These are phyloP conservation scores for Orestias chungarensis DNA, from an alignment of 2,797 vertebrate species.

Conservation along the genomic window DNA sequence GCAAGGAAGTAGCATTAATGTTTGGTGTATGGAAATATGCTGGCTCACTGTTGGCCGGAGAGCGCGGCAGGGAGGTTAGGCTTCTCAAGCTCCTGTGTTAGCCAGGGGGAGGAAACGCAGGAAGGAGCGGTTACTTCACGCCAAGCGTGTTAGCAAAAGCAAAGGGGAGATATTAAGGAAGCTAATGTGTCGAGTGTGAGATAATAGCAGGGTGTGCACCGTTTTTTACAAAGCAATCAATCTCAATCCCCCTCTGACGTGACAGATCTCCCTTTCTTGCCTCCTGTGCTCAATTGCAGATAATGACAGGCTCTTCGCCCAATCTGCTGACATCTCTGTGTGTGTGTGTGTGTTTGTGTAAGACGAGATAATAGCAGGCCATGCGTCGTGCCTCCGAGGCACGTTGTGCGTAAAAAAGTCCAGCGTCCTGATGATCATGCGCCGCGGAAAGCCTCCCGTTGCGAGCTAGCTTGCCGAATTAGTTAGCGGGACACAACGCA, in stretches of 20 bases:
- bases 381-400: constrained; percentile 69
- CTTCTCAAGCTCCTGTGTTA: constrained; percentile 57
- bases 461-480: constrained; percentile 60
- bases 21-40: too few species aligned
- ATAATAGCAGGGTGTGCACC: neutral
- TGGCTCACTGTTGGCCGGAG: too few species aligned
- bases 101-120: too few species aligned
- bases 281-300: constrained; percentile 56
- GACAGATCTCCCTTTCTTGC: constrained; percentile 64
- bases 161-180: constrained; percentile 5
- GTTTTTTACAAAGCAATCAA: constrained; percentile 37
- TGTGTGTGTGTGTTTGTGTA: too few species aligned
- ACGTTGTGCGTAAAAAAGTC: constrained; percentile 53
- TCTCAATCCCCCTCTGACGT: constrained; percentile 43
- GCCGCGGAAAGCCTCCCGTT: constrained; percentile 59
- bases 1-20: too few species aligned
- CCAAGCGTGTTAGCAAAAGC: constrained; percentile 4
- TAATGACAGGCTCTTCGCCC: constrained; percentile 64
- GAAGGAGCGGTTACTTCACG: neutral
- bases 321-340: constrained; percentile 26
- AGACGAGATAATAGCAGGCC: constrained; percentile 75
- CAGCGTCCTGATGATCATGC: constrained; percentile 55
- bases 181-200: constrained; percentile 1
- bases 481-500: too few species aligned
- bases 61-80: too few species aligned